These are phyloP conservation scores for Augochlora pura DNA, from an alignment of 1,140 invertebrate species.

Conservation along the genomic window DNA sequence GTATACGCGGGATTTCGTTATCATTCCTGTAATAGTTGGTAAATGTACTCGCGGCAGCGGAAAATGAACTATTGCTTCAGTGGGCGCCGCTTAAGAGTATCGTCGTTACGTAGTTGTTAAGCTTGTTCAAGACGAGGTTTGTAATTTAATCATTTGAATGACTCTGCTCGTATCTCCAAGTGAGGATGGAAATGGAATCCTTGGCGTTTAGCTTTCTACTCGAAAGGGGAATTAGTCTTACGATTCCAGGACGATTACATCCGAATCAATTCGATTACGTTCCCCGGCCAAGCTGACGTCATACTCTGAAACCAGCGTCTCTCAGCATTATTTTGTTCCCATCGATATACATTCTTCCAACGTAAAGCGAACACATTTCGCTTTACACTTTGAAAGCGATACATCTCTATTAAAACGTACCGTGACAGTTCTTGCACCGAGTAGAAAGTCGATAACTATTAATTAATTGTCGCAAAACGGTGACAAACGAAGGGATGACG, in stretches of 20 bases:
- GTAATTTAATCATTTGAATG: constrained; percentile 22
- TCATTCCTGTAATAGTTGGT: no score
- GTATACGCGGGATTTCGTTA: no score
- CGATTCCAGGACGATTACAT: not conserved
- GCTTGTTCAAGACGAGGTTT: constrained; percentile 22
- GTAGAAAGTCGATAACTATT: constrained; percentile 1
- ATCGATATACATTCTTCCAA: no score
- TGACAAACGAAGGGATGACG: no score
- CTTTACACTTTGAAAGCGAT: no score
- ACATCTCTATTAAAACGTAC: no score
- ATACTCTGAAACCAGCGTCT: not conserved
- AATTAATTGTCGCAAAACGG: no score
- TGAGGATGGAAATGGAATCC: not conserved
- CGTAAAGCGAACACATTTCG: no score
- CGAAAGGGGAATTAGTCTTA: not conserved
- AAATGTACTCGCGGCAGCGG: no score
- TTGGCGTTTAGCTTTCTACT: not conserved
- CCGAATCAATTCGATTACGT: not conserved
- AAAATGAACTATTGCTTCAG: not conserved
- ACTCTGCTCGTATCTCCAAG: not conserved
- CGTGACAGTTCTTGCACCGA: no score
- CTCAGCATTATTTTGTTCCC: not conserved
- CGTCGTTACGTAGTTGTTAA: not conserved
- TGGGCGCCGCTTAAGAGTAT: not conserved
- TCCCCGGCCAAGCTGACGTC: not conserved